A percentile compares a stretch with the other conserved stretches of the same genome.
phyloP scores from a whole-genome alignment of 1,140 invertebrate species.

The Aphis craccivora region DNA sequence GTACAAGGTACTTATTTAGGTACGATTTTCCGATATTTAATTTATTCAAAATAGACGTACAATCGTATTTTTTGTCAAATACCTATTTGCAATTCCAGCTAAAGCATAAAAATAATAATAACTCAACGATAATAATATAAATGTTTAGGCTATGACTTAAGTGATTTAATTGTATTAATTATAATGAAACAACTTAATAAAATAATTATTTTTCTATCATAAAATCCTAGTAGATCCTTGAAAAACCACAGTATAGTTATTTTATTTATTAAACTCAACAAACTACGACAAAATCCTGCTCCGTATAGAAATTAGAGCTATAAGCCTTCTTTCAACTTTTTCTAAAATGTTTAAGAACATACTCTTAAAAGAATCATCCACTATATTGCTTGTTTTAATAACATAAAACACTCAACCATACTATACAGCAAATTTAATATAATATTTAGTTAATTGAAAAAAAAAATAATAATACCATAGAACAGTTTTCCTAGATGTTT shows the following conservation, averaged over 20 bases:
- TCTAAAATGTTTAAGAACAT: neutral
- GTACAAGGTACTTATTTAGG: too few species aligned
- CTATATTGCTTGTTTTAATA: neutral
- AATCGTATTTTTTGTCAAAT: too few species aligned
- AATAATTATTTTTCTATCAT: neutral
- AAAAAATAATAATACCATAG: neutral
- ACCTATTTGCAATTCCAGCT: too few species aligned
- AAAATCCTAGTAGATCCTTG: neutral
- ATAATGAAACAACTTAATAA: neutral
- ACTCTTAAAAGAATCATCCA: neutral
- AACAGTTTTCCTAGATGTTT: neutral
- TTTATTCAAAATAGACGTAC: too few species aligned
- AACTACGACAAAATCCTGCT: neutral
- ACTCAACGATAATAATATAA: too few species aligned
- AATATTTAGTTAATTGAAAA: neutral
- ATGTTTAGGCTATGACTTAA: too few species aligned
- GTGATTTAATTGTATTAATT: neutral
- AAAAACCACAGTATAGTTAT: neutral
- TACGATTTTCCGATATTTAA: too few species aligned
- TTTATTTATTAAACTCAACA: neutral
- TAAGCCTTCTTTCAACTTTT: neutral
- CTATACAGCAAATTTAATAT: neutral
- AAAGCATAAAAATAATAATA: too few species aligned
- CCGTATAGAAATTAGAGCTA: neutral
- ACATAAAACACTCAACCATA: neutral